Evolutionary conservation across 2,888 invertebrate genomes (phyloP), one percentile per base, ranked within the genome.

Genomic region (Reticulitermes lucifugus): DNA sequence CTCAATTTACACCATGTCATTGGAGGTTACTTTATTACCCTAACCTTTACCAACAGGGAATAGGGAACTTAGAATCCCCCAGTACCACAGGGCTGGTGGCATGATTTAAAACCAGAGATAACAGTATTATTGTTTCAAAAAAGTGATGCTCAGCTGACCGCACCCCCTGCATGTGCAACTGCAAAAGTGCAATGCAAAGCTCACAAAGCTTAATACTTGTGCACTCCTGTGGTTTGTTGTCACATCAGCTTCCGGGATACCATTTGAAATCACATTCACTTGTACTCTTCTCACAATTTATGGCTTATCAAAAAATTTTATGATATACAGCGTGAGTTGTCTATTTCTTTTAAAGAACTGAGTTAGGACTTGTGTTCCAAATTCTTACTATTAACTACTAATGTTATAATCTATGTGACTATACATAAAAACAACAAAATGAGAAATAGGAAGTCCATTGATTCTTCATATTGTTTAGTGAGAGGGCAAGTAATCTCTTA

Each of bases 401-500:
- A n/a, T 77, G 46, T 77, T 46, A 77, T 77, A 46, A 77, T n/a
- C 51, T 77, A 77, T 51, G 77, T 77, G 43, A 46, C 77, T 77
- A 77, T 77, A 77, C 77, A 73, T 73, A 41, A 73, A 70, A 77
- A 77, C 77, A 77, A 77, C 46, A 43, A 77, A 77, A 77, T 77
- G 82, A 85, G 77, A 85, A 84, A 75, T 60, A 85, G 85, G 85
- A 85, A 85, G 85, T 85, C 85, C 85, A 85, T n/a, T 71, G 85
- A 85, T 85, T 82, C 43, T n/a, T 77, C 77, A 46, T 46, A 77
- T 22, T 77, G n/a, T 77, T 77, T 51, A 43, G 77, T 77, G 46
- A 77, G 21, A 21, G 43, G 75, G 46, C 9, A 65, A 25, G 65
- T 65, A 25, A 65, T 65, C 25, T 65, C 25, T 65, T n/a, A 65